Evolutionary conservation across 2,797 vertebrate species (phyloP).

Genomic region (Gila robusta): DNA sequence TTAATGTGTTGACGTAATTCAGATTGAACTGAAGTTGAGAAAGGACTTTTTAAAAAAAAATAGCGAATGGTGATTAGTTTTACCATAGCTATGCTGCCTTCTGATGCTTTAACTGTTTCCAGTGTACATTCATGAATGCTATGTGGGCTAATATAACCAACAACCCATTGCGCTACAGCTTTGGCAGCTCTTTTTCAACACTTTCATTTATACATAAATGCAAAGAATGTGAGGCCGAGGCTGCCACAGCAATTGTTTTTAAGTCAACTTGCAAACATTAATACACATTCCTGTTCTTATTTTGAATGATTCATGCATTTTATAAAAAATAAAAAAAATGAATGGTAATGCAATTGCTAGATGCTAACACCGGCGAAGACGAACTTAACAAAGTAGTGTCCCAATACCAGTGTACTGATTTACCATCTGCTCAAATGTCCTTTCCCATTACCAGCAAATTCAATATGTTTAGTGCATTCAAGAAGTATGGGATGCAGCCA

Average conservation of each 20-base stretch:
- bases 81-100: not conserved
- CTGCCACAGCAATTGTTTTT: not conserved
- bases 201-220: not conserved
- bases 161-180: not conserved
- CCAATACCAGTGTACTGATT: not conserved
- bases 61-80: not conserved
- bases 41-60: not conserved
- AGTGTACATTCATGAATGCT: not conserved
- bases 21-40: not conserved
- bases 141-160: not conserved
- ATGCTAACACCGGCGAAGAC: not conserved
- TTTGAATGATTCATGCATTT: not conserved
- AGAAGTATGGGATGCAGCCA: constrained; percentile 17
- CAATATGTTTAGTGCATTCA: constrained; percentile 15
- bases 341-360: not conserved
- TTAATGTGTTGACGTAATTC: not conserved
- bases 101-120: not conserved
- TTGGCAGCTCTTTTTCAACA: not conserved
- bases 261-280: not conserved
- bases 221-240: not conserved
- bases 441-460: constrained; percentile 7
- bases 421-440: constrained; percentile 7
- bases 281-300: not conserved
- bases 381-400: not conserved
- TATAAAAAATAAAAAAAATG: too few relatives aligned